Conservation (phyloP, 2,797 vertebrate species). For the Falco cherrug region DNA sequence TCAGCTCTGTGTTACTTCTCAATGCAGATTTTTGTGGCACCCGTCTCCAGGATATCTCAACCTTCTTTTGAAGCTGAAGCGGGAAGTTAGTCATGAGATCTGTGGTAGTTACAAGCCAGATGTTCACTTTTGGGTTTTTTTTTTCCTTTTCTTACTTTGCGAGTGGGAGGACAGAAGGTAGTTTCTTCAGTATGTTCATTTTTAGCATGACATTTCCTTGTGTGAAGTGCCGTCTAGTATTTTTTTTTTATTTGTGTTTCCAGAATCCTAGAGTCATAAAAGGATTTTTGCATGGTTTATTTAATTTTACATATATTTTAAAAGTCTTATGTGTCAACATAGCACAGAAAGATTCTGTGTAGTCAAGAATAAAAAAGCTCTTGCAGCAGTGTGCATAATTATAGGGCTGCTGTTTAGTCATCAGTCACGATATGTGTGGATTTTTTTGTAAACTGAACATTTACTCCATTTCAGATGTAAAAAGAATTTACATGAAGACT, state of each 20-base stretch:
- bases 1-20: not conserved
- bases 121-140: not conserved
- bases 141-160: not conserved
- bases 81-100: constrained; percentile 61
- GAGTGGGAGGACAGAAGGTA: not conserved
- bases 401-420: constrained; percentile 42
- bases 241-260: not conserved
- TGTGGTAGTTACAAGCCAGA: constrained; percentile 29
- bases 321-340: not conserved
- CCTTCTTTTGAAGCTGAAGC: constrained; percentile 36
- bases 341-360: not conserved
- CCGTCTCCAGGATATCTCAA: not conserved
- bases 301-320: not conserved
- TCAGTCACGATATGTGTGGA: not conserved
- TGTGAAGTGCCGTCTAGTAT: not conserved
- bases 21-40: not conserved
- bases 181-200: not conserved
- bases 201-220: not conserved
- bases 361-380: not conserved
- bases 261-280: not conserved
- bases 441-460: not conserved
- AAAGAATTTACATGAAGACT: not conserved
- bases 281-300: not conserved
- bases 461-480: constrained; percentile 10
- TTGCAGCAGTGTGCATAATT: constrained; percentile 37